Base-by-base conservation (phyloP, 2,888 invertebrate genomes). In the Lysandra bellargus region DNA sequence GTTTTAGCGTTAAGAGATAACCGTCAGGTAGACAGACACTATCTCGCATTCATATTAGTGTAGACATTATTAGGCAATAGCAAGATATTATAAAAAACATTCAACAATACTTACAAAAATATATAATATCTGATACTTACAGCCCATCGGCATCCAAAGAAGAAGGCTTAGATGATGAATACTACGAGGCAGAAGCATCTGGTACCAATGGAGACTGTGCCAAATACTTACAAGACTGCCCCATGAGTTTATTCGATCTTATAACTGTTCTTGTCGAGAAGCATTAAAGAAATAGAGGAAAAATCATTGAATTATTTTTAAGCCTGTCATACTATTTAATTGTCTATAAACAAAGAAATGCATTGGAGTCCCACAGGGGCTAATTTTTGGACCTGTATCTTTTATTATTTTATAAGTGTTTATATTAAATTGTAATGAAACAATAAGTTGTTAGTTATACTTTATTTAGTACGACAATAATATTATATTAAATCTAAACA, bases 91-190 rank as follows among this genome's bases (percentile, higher is more conserved):
- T 57, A 7, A 57, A 6, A n/a, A 23, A n/a, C 23, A 61, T 61
- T n/a, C 23, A 23, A 57, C 17, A n/a, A 60, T 60, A n/a, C n/a
- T 7, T 23, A 7, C 7, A 61, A 57, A 57, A 57, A 3, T 79
- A 49, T 76, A 53, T 72, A 49, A 53, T 72, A 49, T 78, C 12
- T 80, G n/a, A 78, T 7, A 79, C 30, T 91, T 92, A 6, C 91
- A 96, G 96, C 17, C 96, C 96, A 77, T 96, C 96, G 79, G 91
- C 95, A 73, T 96, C 96, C 7, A 92, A 90, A 79, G 93, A 93
- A 82, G 96, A 96, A 88, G 92, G 93, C 82, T 84, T 96, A 78
- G 93, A 95, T 49, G 91, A 94, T 78, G 95, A 91, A 33, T 95
- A 95, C 85, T 94, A 95, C 84, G 92, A 95, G 80, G 96, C 96